Conservation (phyloP, 92 coral and sea anemone genomes). For the Desmophyllum pertusum region DNA sequence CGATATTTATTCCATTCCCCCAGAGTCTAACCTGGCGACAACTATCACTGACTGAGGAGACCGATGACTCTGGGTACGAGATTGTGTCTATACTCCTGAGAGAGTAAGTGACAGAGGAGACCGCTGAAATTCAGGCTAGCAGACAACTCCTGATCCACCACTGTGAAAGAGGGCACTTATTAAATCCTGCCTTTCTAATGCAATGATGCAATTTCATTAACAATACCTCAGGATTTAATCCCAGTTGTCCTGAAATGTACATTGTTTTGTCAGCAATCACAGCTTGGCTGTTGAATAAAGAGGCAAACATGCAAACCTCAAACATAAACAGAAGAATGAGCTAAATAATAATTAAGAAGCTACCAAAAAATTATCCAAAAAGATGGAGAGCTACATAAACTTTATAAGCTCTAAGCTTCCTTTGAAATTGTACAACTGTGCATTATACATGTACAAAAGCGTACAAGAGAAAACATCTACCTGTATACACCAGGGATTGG, state of each 20-base stretch:
- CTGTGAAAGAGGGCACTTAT: no score
- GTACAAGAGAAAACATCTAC: not conserved
- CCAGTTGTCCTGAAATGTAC: conserved; percentile 96
- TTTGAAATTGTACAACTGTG: not conserved
- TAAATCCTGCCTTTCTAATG: no score
- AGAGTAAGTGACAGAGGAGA: no score
- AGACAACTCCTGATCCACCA: no score
- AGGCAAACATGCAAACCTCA: not conserved
- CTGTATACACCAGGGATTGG: conserved; percentile 61
- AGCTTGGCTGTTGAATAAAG: conserved; percentile 78
- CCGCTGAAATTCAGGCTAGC: no score
- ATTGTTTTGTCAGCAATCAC: conserved; percentile 90
- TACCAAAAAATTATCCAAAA: no score
- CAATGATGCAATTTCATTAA: not conserved
- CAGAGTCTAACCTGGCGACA: no score
- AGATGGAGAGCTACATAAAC: not conserved
- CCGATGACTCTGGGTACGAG: no score
- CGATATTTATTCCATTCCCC: no score
- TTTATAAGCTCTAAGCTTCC: not conserved
- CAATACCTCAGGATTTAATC: conserved; percentile 83
- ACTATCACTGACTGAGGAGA: no score
- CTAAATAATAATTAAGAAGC: not conserved
- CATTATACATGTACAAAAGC: not conserved
- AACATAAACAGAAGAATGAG: not conserved
- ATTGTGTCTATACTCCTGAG: no score